Evolutionary conservation across 2,888 invertebrate genomes (phyloP).

Genomic region (Ectemnius lituratus): DNA sequence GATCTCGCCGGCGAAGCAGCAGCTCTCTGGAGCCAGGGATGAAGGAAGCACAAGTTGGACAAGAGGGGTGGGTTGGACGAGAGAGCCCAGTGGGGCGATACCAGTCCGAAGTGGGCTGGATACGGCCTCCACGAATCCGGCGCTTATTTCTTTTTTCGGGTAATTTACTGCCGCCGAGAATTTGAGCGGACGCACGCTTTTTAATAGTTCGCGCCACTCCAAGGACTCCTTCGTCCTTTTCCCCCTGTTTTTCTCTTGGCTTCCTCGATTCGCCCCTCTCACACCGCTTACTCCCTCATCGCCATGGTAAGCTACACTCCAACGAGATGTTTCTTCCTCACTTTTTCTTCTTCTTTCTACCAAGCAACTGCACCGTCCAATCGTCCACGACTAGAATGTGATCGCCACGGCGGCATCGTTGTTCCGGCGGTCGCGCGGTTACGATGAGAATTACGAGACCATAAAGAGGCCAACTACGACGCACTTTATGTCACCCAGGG

Average conservation of each 20-base stretch:
- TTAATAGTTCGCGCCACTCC: slow-evolving; percentile 70
- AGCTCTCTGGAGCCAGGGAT: slow-evolving; percentile 11
- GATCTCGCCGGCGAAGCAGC: slow-evolving; percentile 41
- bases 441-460: slow-evolving; percentile 62
- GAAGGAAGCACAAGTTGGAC: slow-evolving; percentile 49
- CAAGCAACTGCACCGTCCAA: neutral
- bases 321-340: neutral
- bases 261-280: neutral
- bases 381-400: slow-evolving; percentile 25
- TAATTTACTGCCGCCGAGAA: slow-evolving; percentile 75
- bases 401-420: slow-evolving; percentile 38
- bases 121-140: slow-evolving; percentile 46
- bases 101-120: slow-evolving; percentile 12
- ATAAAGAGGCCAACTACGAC: slow-evolving; percentile 55
- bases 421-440: slow-evolving; percentile 39
- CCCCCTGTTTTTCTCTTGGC: slow-evolving; percentile 2
- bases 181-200: slow-evolving; percentile 74
- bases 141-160: slow-evolving; percentile 70
- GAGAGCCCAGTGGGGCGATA: slow-evolving; percentile 28
- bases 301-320: neutral
- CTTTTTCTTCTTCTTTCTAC: slow-evolving; percentile 5
- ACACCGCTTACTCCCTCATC: slow-evolving; percentile 4
- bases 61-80: slow-evolving; percentile 31
- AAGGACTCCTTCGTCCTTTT: slow-evolving; percentile 52
- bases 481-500: slow-evolving; percentile 54